Evolutionary conservation across 2,888 invertebrate species (phyloP), one percentile per base, ranked within the genome.

Genomic region (Orthonychiurus folsomi): DNA sequence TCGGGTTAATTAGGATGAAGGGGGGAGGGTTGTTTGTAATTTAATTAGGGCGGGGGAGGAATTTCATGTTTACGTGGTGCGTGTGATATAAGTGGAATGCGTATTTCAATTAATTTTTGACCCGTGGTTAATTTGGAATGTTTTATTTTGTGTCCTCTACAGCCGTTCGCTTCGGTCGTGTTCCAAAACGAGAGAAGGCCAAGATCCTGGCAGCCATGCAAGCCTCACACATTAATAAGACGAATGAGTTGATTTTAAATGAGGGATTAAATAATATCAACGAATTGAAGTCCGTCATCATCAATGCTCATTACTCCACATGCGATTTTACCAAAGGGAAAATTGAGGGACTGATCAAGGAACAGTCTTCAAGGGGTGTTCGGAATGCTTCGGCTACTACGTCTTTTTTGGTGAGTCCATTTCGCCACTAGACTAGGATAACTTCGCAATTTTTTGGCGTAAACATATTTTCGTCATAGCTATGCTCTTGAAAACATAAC

Each of bases 161-260:
- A 99, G 97, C 97, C 79, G 97, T 99, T 75, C 88, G 99, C 83
- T 99, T 99, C 83, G 99, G 99, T 75, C 90, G 99, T 73, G 99
- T 99, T 77, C 99, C 99, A 75, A 99, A 99, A 80, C 87, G 96
- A 75, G 99, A 99, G 80, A 99, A 99, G 81, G 97, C 96, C 75
- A 89, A 96, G 76, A 97, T 99, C 76, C 84, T 96, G 77, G 97
- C 97, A 74, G 97, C 97, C 76, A 99, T 99, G 97, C 95, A 97
- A 81, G 95, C 96, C 79, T 91, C 90, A 76, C 93, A 93, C 75
- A 90, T 91, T 78, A 89, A 90, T 75, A 87, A 91, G 75, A 88
- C 89, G 61, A 87, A 92, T 78, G 92, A 93, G 78, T 88, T 92
- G 74, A 90, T 91, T 59, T 85, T 97, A 66, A 86, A 89, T 69